Conservation (phyloP, 2,113 vertebrate genomes). For the Macroglossus sobrinus region DNA sequence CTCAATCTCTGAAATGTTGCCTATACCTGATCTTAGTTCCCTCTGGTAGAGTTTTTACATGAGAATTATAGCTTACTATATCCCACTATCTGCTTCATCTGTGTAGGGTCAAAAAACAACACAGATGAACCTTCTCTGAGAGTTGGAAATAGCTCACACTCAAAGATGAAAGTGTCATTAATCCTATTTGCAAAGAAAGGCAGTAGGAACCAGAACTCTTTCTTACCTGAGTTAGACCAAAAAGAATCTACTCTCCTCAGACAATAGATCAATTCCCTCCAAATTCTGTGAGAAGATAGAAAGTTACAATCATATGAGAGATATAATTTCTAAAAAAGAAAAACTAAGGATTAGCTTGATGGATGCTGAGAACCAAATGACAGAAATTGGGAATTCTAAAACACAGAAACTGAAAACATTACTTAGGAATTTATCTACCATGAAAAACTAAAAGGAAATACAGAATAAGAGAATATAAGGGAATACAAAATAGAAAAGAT, state of each 20-base stretch:
- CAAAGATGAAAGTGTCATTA: background rate
- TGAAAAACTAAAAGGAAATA: background rate
- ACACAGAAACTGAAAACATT: background rate
- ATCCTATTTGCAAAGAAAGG: background rate
- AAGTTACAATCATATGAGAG: background rate
- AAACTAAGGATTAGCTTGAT: background rate
- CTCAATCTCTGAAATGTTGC: background rate
- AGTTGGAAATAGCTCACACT: background rate
- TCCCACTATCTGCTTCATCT: background rate
- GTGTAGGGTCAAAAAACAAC: background rate
- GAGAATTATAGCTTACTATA: background rate
- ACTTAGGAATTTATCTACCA: background rate
- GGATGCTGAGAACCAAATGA: background rate
- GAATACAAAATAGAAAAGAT: background rate
- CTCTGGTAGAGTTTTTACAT: background rate
- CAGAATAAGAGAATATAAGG: background rate
- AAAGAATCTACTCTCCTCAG: background rate
- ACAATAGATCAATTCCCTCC: background rate
- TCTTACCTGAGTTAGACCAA: slow-evolving; percentile 35
- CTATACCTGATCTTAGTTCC: background rate
- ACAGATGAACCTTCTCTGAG: background rate
- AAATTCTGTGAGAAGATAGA: background rate
- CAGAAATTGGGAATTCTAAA: background rate
- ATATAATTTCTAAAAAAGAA: slow-evolving; percentile 10
- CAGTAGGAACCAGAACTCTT: background rate